Evolutionary conservation across 2,113 vertebrate genomes (phyloP), one percentile per base, ranked within the genome.

Genomic region (Drymodes brunneopygia): DNA sequence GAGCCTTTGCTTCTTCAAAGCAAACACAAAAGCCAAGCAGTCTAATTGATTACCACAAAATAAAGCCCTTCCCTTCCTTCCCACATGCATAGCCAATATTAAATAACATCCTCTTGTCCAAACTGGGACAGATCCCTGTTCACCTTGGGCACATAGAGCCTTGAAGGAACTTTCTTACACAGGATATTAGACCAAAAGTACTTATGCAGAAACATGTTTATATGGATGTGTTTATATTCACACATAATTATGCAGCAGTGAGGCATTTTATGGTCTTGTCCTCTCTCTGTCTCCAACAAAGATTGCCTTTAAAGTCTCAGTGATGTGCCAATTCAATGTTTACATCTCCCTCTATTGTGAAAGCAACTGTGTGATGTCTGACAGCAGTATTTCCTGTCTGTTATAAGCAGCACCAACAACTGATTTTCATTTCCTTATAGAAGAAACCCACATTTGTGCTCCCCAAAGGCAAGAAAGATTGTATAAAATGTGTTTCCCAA

Each of bases 361-460:
- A 75, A 91, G 58, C 14, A 69, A 92, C 17, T 56, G 64, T 58
- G 50, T 78, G 64, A 81, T 86, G 79, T 67, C 60, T 90, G 88
- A 86, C 94, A 88, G 81, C 44, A 94, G 15, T 74, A 81, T 77
- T 93, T 90, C 88, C 75, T 92, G 44, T 67, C 64, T 74, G 44
- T 75, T 72, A 48, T 4, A 88, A 95, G 80, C 51, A 74, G 71
- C 66, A 88, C 33, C 44, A 62, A 56, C 44, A 91, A 94, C 25
- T 64, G 72, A 86, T 80, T 86, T 92, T 86, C 11, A 83, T 94
- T 93, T 81, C 44, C 69, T 74, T 78, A 53, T 67, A 73, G 85
- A 92, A 81, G 44, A 80, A 93, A 71, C 11, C 7, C 82, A 40
- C 31, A 86, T 82, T 73, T 86, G 54, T 62, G 53, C n/a, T 81